A percentile compares a stretch with the other conserved stretches of the same genome.
Conservation (phyloP, 2,113 vertebrate species). For the Blennius ocellaris region DNA sequence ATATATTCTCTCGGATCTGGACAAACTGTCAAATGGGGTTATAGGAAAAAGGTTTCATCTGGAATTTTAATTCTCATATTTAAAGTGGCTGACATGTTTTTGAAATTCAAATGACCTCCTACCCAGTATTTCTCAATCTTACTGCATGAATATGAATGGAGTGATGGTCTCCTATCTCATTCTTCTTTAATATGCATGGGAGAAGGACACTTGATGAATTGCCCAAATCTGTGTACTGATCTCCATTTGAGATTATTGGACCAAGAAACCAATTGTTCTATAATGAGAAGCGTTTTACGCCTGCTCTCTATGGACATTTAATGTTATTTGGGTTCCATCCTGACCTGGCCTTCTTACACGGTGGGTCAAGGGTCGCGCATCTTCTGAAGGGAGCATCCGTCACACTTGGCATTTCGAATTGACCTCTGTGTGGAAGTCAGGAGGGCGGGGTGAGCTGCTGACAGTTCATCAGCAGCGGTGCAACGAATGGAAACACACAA, state of each 20-base stretch:
- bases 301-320: constrained; percentile 59
- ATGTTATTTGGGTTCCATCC: constrained; percentile 53
- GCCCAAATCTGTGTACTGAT: constrained; percentile 63
- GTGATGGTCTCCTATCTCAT: constrained; percentile 52
- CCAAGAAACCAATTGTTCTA: constrained; percentile 71
- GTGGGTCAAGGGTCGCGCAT: constrained; percentile 67
- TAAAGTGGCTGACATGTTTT: constrained; percentile 53
- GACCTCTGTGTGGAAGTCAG: constrained; percentile 60
- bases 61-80: constrained; percentile 64
- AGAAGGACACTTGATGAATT: constrained; percentile 71
- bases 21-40: constrained; percentile 65
- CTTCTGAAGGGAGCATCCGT: constrained; percentile 66
- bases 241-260: constrained; percentile 64
- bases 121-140: constrained; percentile 62
- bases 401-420: constrained; percentile 72
- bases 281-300: constrained; percentile 70
- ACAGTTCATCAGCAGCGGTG: constrained; percentile 57
- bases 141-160: constrained; percentile 76
- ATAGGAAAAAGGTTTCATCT: constrained; percentile 58
- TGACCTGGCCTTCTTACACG: constrained; percentile 58
- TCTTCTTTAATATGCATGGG: constrained; percentile 70
- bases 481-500: constrained; percentile 25
- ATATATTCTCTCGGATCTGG: constrained; percentile 63
- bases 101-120: constrained; percentile 77
- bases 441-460: constrained; percentile 22